Conservation (phyloP, 2,113 vertebrate genomes). For the Pygathrix nemaeus region DNA sequence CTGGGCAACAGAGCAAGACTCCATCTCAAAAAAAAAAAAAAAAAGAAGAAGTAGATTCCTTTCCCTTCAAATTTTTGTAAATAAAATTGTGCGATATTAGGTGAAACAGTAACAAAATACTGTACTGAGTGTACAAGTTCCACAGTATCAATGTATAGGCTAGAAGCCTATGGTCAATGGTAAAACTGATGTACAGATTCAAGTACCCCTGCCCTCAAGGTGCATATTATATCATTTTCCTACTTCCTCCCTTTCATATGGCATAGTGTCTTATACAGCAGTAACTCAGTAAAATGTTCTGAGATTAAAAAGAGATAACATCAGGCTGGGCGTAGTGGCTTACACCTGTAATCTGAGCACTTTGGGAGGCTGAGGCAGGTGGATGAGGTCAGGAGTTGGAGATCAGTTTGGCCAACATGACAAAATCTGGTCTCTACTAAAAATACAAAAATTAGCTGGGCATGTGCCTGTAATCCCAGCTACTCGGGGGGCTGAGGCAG, state of each 20-base stretch:
- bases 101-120: background rate
- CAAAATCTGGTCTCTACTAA: too few species aligned
- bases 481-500: too few species aligned
- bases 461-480: too few species aligned
- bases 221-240: background rate
- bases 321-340: background rate
- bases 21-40: too few species aligned
- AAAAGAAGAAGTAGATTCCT: background rate
- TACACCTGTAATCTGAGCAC: too few species aligned
- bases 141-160: background rate
- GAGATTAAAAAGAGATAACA: background rate
- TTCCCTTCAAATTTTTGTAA: slow-evolving; percentile 5
- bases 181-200: background rate
- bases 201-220: background rate
- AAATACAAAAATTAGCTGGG: too few species aligned
- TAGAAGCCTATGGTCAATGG: background rate
- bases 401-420: too few species aligned
- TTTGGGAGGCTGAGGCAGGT: too few species aligned
- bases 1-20: too few species aligned
- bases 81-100: background rate
- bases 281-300: background rate
- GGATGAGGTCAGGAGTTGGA: too few species aligned
- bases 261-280: background rate
- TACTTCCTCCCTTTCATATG: background rate
- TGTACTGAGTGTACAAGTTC: background rate